Base-by-base conservation (phyloP, 2,797 vertebrate genomes). In the Psittacula derbiana region DNA sequence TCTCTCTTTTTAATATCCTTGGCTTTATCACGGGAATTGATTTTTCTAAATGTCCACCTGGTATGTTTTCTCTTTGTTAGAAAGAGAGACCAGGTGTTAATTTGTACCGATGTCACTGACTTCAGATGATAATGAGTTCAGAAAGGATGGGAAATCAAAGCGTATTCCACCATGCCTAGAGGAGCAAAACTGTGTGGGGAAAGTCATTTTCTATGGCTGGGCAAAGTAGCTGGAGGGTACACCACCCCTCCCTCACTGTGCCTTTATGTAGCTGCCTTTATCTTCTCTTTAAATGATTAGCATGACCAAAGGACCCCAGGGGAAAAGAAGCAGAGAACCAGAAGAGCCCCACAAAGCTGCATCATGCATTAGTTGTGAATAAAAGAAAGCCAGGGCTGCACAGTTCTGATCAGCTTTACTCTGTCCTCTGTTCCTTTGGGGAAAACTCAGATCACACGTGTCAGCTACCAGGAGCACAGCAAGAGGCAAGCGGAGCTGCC, bases 1-100 rank as follows among this genome's bases (percentile, higher is more conserved):
- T 81, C 47, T 88, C 81, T 88, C 60, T 94, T 93, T 97, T 96
- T 96, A 97, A 96, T 97, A 97, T 96, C 86, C 88, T 92, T 95
- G 93, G 64, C 86, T 94, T 95, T 96, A 92, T 94, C 95, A 76
- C 67, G 90, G 90, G 94, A 94, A 95, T 94, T 86, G 86, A 94
- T 96, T 96, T 96, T 95, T 83, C 49, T 92, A 86, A 95, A 80
- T 87, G 82, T 85, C 88, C 91, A 95, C 93, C 94, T 96, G 92
- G 62, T 95, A 67, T 72, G 50, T 87, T 95, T 95, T 93, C 71
- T 95, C 74, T 81, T 95, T 2, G 3, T 76, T 71, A 80, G 72
- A 81, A 90, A 86, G 15, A 47, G 76, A 87, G 79, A 70, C 9
- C 41, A 89, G 88, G 82, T 92, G 92, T 90, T 88, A 96, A 89